Conservation (phyloP, 2,797 vertebrate species). For the Iguana delicatissima region DNA sequence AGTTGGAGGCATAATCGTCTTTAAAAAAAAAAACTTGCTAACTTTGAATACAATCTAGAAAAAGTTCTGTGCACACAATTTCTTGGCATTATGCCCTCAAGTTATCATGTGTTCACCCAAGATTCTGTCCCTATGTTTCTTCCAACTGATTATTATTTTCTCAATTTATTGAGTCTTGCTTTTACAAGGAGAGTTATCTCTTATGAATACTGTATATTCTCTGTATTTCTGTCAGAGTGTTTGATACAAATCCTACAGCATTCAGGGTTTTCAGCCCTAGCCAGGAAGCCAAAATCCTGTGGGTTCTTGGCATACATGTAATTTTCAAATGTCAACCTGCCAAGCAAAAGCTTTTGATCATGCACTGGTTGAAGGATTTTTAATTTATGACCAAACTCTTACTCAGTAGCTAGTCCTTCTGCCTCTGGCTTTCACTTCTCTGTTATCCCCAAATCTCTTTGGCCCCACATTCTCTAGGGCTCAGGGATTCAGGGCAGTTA, state of each 20-base stretch:
- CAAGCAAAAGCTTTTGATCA: conserved; percentile 44
- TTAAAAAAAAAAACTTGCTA: neutral
- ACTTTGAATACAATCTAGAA: neutral
- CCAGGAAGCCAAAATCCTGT: conserved; percentile 26
- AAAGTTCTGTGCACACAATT: neutral
- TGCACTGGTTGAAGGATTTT: conserved; percentile 40
- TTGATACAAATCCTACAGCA: conserved; percentile 5
- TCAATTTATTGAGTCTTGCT: conserved; percentile 24
- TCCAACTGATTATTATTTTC: neutral
- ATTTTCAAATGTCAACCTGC: conserved; percentile 42
- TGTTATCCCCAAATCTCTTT: conserved; percentile 1
- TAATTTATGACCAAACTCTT: conserved; percentile 38
- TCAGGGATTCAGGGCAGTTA: neutral
- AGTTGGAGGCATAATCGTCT: neutral
- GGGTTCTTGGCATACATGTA: conserved; percentile 28
- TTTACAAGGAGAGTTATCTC: conserved; percentile 10
- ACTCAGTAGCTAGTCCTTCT: conserved; percentile 22
- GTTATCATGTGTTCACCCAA: neutral
- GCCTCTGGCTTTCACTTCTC: conserved; percentile 2
- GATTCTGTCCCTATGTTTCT: neutral
- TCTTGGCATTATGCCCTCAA: neutral
- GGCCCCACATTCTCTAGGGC: neutral
- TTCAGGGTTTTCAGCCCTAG: conserved; percentile 30
- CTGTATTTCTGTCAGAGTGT: conserved; percentile 10
- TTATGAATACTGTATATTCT: conserved; percentile 22